Conservation (phyloP, 2,888 invertebrate species). For the Conomelus anceps region DNA sequence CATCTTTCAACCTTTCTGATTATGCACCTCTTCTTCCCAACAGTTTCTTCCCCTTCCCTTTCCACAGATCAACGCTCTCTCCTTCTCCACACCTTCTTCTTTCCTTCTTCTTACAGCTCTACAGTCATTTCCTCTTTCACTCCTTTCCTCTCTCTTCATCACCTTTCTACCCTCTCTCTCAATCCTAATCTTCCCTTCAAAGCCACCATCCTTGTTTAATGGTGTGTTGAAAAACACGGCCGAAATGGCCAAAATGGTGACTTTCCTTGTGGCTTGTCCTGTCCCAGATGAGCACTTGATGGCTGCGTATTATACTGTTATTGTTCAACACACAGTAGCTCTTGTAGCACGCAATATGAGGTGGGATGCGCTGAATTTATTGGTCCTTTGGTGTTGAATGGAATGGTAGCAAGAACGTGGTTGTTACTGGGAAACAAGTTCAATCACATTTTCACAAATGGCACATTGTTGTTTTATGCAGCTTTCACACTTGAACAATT, state of each 20-base stretch:
- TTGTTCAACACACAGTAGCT: background rate
- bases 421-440: too few species aligned
- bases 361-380: background rate
- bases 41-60: background rate
- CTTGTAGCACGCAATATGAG: background rate
- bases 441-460: too few species aligned
- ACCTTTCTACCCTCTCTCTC: background rate
- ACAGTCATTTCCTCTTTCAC: background rate
- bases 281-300: background rate
- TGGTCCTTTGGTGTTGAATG: background rate
- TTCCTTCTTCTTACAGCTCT: background rate
- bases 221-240: background rate
- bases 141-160: background rate
- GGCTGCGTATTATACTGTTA: background rate
- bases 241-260: too few species aligned
- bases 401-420: background rate
- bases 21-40: background rate
- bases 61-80: background rate
- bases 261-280: background rate
- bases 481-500: too few species aligned
- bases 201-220: background rate
- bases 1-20: background rate
- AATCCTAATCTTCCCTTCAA: background rate
- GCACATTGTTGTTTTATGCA: too few species aligned
- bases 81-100: background rate